Conservation (phyloP, 2,113 vertebrate species). For the Orientallactaga bullata region DNA sequence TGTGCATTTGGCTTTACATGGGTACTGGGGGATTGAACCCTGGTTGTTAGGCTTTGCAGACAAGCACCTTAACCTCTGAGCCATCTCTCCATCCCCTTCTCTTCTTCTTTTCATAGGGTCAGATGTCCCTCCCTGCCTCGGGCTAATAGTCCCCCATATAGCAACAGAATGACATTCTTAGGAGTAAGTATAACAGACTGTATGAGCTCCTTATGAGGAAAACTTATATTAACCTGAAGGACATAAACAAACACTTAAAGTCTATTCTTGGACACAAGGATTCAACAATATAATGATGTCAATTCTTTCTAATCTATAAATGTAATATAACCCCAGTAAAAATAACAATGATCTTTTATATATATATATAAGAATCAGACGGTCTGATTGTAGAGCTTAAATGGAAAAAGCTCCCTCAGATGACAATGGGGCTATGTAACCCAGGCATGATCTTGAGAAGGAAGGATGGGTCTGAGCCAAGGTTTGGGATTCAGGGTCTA, state of each 20-base stretch:
- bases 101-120: no score
- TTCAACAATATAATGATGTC: background rate
- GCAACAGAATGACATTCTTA: background rate
- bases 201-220: background rate
- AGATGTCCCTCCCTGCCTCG: no score
- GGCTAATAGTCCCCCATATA: no score
- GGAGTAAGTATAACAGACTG: background rate
- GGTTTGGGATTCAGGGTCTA: background rate
- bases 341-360: background rate
- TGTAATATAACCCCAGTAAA: background rate
- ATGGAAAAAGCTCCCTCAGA: background rate
- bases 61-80: no score
- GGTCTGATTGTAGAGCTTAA: background rate
- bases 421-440: background rate
- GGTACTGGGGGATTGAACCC: no score
- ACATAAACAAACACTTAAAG: background rate
- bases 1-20: no score
- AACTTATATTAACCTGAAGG: background rate
- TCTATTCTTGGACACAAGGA: background rate
- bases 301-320: slow-evolving; percentile 35
- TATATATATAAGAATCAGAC: background rate
- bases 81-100: no score
- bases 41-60: no score
- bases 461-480: background rate
- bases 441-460: background rate